Base-by-base conservation (phyloP, 2,113 vertebrate genomes). In the Azemiops feae region DNA sequence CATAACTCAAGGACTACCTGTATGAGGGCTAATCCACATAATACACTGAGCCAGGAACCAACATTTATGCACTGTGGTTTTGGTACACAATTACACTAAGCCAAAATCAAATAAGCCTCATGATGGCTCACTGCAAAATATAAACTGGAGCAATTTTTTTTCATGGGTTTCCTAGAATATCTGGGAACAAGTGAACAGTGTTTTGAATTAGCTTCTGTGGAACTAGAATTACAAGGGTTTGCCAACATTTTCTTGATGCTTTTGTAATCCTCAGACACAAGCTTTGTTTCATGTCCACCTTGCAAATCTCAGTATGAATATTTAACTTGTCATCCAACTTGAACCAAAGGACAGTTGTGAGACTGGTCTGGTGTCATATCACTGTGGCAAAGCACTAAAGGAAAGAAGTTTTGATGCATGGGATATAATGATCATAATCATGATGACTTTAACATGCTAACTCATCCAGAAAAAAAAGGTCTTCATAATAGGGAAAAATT, bases 331-430 rank as follows among this genome's bases (percentile, higher is more conserved):
- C 89, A 90, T 69, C 89, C 7, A n/a, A 2, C 30, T 22, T 85
- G 50, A 85, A 74, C 50, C 2, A 57, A 53, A 8, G 27, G 88
- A 64, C 27, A 57, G 57, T 39, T 20, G 55, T 47, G 27, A 64
- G 64, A 94, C 55, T 69, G 55, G 93, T 92, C 87, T 89, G 93
- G 54, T 86, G 64, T 92, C 93, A 69, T 89, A 64, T 87, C 93
- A 54, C 53, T 45, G 16, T 50, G 12, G 88, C 74, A 93, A 47
- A 23, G 5, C 53, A n/a, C 52, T 54, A 90, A 88, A 90, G 52
- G 22, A 52, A 22, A 52, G 45, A 52, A 5, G 25, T 43, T n/a
- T n/a, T 53, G 55, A 53, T 89, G 55, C 64, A 85, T 89, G 90
- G 54, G n/a, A 64, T 60, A 55, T 55, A 50, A 87, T 58, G 34